These are phyloP conservation scores for Drosophila neotestacea DNA, from an alignment of 2,888 invertebrate species.

Conservation along the genomic window DNA sequence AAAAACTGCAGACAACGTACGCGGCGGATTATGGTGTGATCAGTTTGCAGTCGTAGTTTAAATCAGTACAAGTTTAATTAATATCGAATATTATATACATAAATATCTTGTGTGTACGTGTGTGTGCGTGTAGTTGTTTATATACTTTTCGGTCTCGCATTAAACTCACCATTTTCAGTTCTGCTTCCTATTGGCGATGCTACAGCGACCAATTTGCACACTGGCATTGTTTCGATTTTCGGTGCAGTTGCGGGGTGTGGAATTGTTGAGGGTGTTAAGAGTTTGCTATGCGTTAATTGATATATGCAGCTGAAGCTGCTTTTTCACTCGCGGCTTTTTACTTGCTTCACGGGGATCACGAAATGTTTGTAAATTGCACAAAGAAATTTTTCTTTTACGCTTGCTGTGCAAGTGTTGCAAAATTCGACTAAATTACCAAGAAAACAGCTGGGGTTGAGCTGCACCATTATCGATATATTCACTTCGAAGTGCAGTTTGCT, in stretches of 20 bases:
- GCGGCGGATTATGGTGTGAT: slow-evolving; percentile 17
- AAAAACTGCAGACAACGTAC: slow-evolving; percentile 41
- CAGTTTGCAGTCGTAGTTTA: neutral
- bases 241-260: slow-evolving; percentile 16
- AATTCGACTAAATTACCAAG: slow-evolving; percentile 31
- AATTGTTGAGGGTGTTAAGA: slow-evolving; percentile 15
- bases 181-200: slow-evolving; percentile 63
- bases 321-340: slow-evolving; percentile 50
- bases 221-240: slow-evolving; percentile 51
- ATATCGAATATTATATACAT: neutral
- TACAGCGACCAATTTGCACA: slow-evolving; percentile 46
- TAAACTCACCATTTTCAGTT: slow-evolving; percentile 75
- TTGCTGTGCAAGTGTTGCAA: slow-evolving; percentile 59
- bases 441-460: slow-evolving; percentile 58
- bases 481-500: slow-evolving; percentile 16
- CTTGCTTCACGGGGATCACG: slow-evolving; percentile 34
- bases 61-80: slow-evolving; percentile 12
- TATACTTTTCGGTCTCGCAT: slow-evolving; percentile 3
- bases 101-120: neutral
- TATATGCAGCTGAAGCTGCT: slow-evolving; percentile 52
- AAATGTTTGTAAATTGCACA: slow-evolving; percentile 65
- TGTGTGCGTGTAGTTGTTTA: slow-evolving; percentile 18
- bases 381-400: slow-evolving; percentile 68
- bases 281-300: slow-evolving; percentile 24
- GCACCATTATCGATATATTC: slow-evolving; percentile 40